Conservation (phyloP, 2,797 vertebrate species). For the Dermochelys coriacea region DNA sequence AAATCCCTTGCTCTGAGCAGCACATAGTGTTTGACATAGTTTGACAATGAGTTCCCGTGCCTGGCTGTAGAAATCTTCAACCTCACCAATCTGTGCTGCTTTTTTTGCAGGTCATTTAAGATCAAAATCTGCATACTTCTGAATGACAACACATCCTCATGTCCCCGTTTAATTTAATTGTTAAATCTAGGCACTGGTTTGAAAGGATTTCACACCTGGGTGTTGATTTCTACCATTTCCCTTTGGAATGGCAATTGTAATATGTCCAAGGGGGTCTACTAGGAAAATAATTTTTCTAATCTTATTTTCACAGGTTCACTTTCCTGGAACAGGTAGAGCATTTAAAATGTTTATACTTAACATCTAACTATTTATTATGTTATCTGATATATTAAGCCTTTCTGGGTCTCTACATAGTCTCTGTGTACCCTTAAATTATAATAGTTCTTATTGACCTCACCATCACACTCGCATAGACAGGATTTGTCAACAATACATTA, state of each 20-base stretch:
- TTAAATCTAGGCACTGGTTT: background rate
- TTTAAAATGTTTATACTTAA: background rate
- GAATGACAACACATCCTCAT: background rate
- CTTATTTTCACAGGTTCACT: background rate
- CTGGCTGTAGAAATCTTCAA: background rate
- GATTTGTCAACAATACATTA: slow-evolving; percentile 12
- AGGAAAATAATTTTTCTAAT: background rate
- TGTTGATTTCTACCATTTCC: background rate
- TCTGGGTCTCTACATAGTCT: background rate
- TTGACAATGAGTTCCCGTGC: background rate
- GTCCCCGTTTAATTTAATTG: background rate
- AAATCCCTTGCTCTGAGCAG: background rate
- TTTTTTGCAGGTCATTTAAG: background rate
- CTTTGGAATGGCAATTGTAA: background rate
- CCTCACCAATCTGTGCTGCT: background rate
- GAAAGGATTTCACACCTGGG: background rate
- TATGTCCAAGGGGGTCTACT: background rate
- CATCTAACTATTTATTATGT: background rate
- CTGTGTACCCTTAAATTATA: background rate
- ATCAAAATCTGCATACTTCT: slow-evolving; percentile 4
- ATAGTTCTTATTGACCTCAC: background rate
- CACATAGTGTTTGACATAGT: fast-evolving
- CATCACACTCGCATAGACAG: background rate
- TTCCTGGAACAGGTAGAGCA: background rate
- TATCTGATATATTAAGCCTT: slow-evolving; percentile 6